phyloP scores from a whole-genome alignment of 2,113 vertebrate genomes.

The Brienomyrus brachyistius region DNA sequence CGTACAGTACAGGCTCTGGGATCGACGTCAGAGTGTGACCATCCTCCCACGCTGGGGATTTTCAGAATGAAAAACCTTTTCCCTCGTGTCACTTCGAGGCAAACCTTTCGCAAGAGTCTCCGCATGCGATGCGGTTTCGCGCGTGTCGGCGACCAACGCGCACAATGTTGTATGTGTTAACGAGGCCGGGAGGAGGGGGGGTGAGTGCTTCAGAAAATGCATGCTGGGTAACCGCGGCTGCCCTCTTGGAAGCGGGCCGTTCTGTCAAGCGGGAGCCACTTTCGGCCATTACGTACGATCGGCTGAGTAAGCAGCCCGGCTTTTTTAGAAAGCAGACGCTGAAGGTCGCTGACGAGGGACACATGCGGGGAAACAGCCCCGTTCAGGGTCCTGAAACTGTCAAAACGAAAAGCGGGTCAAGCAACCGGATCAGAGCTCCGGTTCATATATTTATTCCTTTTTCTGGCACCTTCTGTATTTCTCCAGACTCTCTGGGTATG shows the following conservation, averaged over 20 bases:
- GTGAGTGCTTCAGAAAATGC: neutral
- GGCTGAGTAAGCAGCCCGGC: neutral
- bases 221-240: neutral
- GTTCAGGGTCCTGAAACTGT: neutral
- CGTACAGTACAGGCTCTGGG: neutral
- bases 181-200: neutral
- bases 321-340: neutral
- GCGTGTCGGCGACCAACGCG: neutral
- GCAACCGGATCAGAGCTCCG: neutral
- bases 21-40: neutral
- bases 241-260: neutral
- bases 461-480: neutral
- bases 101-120: neutral
- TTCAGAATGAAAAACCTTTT: neutral
- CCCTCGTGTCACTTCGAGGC: neutral
- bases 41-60: neutral
- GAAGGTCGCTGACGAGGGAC: neutral
- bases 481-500: neutral
- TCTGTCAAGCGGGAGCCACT: neutral
- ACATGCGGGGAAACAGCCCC: neutral
- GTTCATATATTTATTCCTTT: neutral
- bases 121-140: neutral
- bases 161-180: neutral
- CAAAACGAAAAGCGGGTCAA: neutral
- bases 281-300: neutral